A percentile compares a stretch with the other conserved stretches of the same genome.
Evolutionary conservation across 2,113 vertebrate genomes (phyloP).

Genomic region (Antechinus flavipes): DNA sequence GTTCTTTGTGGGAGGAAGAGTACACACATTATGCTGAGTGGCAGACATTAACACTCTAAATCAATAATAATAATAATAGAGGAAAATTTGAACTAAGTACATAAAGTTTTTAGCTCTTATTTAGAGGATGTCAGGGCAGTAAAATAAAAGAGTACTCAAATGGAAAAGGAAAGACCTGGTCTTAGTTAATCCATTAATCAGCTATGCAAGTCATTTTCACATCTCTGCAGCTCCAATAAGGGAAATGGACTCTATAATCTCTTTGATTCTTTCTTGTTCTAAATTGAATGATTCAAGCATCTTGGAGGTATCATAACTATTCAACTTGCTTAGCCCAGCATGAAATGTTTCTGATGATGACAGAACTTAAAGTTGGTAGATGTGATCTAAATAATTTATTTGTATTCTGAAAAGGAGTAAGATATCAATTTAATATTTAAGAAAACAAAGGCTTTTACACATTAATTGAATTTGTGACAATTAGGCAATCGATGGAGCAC

Average conservation of each 20-base stretch:
- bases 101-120: background rate
- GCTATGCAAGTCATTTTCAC: background rate
- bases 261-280: background rate
- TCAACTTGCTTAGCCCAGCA: background rate
- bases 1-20: background rate
- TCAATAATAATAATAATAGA: constrained; percentile 33
- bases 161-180: background rate
- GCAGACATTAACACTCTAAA: background rate
- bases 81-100: background rate
- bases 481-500: background rate
- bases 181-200: background rate
- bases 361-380: constrained; percentile 5
- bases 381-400: background rate
- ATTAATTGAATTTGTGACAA: background rate
- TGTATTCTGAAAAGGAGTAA: background rate
- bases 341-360: background rate
- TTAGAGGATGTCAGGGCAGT: background rate
- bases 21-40: background rate
- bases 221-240: background rate
- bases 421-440: background rate
- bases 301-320: background rate
- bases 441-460: background rate
- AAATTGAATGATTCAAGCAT: background rate
- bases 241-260: background rate
- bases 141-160: background rate